phyloP scores from a whole-genome alignment of 2,888 invertebrate genomes.

The Spatulosminthurus flaviceps region DNA sequence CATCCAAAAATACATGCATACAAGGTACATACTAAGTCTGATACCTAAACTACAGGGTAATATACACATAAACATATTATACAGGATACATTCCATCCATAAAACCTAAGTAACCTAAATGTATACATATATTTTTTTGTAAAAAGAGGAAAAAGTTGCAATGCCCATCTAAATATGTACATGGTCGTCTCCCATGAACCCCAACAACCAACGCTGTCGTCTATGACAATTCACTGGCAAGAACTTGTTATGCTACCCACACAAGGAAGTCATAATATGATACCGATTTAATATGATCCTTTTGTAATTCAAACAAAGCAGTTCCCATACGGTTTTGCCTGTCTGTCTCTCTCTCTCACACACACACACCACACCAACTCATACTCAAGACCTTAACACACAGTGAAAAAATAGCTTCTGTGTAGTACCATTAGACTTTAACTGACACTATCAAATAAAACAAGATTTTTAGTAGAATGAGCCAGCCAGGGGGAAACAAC shows the following conservation, averaged over 20 bases:
- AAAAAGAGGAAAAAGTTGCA: too few relatives aligned
- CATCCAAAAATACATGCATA: too few relatives aligned
- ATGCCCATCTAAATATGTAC: background rate
- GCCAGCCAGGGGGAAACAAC: background rate
- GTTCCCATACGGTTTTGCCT: conserved; percentile 9
- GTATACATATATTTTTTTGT: too few relatives aligned
- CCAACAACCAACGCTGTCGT: background rate
- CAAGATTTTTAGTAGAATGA: conserved; percentile 12
- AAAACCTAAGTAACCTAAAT: too few relatives aligned
- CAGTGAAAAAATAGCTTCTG: too few relatives aligned
- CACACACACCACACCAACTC: too few relatives aligned
- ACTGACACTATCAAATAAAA: conserved; percentile 18
- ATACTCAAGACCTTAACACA: too few relatives aligned
- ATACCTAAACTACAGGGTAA: too few relatives aligned
- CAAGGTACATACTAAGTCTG: too few relatives aligned
- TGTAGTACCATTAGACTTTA: background rate
- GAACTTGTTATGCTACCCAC: conserved; percentile 10
- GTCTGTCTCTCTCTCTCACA: background rate
- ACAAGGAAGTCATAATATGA: conserved; percentile 18
- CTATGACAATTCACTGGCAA: background rate
- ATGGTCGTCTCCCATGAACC: background rate
- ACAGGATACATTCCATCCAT: too few relatives aligned
- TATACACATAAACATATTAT: too few relatives aligned
- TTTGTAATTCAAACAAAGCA: conserved; percentile 13
- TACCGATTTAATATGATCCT: conserved; percentile 18